phyloP scores from a whole-genome alignment of 2,113 vertebrate genomes.

The Chlorocebus sabaeus region DNA sequence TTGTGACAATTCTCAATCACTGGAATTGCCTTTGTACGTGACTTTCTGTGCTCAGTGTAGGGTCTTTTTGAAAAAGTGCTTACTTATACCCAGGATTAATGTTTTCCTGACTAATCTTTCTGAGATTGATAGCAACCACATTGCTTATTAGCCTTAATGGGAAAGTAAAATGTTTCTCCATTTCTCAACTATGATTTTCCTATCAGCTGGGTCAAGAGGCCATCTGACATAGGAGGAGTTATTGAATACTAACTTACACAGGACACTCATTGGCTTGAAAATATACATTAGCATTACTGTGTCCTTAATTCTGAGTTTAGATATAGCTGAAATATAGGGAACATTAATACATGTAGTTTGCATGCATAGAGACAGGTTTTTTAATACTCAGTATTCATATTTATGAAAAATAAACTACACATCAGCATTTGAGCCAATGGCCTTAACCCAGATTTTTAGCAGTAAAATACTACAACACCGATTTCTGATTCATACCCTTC shows the following conservation, averaged over 20 bases:
- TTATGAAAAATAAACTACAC: not conserved
- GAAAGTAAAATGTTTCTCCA: not conserved
- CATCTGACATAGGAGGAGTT: not conserved
- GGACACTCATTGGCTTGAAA: not conserved
- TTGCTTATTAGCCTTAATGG: not conserved
- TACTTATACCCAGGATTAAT: not conserved
- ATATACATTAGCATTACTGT: not conserved
- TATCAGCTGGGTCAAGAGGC: not conserved
- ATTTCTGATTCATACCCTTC: not conserved
- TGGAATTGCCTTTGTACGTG: not conserved
- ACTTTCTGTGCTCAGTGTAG: not conserved
- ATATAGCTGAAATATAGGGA: not conserved
- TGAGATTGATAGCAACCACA: not conserved
- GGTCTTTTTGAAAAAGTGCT: not conserved
- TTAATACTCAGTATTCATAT: not conserved
- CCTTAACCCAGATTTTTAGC: not conserved
- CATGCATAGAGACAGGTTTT: not conserved
- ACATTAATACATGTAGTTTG: not conserved
- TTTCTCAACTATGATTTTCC: not conserved
- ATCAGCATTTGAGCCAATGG: not conserved
- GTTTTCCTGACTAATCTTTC: not conserved
- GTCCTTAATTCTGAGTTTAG: conserved; percentile 24
- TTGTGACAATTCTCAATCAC: not conserved
- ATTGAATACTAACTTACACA: not conserved
- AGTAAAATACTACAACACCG: not conserved